These are phyloP conservation scores for Melopsittacus undulatus DNA, from an alignment of 2,797 vertebrate species.

Conservation along the genomic window DNA sequence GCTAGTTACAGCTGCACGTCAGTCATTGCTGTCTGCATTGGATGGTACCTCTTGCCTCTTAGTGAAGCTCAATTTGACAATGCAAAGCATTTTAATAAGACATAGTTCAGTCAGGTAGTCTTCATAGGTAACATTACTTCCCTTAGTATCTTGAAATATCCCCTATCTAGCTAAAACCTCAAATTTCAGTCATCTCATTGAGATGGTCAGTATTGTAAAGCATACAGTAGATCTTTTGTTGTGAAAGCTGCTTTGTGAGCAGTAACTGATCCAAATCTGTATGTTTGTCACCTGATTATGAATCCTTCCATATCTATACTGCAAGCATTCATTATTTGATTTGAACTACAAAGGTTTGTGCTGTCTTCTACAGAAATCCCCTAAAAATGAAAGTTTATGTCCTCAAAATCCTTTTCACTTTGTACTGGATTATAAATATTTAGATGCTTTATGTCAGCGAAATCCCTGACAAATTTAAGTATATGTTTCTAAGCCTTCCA, in stretches of 20 bases:
- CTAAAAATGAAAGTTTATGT: background rate
- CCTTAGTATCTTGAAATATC: background rate
- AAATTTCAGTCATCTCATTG: background rate
- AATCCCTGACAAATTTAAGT: slow-evolving; percentile 21
- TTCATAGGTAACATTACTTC: background rate
- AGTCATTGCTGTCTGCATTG: background rate
- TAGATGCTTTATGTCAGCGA: background rate
- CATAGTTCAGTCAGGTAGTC: background rate
- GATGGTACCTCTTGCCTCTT: background rate
- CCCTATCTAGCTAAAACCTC: background rate
- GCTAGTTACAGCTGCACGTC: background rate
- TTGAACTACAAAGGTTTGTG: background rate
- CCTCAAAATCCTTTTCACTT: slow-evolving; percentile 11
- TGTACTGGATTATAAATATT: background rate
- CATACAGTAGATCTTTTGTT: background rate
- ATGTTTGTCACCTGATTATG: background rate
- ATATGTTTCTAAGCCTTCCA: background rate
- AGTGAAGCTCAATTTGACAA: background rate
- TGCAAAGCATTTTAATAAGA: background rate
- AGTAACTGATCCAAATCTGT: background rate
- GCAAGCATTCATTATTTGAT: background rate
- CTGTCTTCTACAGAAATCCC: background rate
- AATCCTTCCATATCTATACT: background rate
- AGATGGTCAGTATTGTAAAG: background rate
- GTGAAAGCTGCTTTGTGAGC: background rate